These are phyloP conservation scores for Hybognathus amarus DNA, from an alignment of 2,797 vertebrate species.

Conservation along the genomic window DNA sequence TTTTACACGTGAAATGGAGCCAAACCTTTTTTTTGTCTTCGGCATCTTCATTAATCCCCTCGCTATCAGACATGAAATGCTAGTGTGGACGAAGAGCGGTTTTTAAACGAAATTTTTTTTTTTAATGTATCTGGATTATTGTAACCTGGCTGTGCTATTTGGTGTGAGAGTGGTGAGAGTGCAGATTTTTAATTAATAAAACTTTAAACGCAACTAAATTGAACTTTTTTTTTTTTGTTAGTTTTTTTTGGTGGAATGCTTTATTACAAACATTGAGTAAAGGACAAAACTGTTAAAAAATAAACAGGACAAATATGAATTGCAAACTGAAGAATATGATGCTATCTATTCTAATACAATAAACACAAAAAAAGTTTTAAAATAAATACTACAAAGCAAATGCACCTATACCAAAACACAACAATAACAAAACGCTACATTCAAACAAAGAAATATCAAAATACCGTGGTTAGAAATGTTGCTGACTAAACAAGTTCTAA, in stretches of 20 bases:
- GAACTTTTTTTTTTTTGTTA: too few relatives aligned
- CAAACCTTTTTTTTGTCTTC: too few relatives aligned
- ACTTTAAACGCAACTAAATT: background rate
- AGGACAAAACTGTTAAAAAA: slow-evolving; percentile 66
- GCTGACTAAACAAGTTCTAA: background rate
- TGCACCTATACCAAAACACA: slow-evolving; percentile 38
- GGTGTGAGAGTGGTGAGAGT: background rate
- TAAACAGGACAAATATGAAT: slow-evolving; percentile 63
- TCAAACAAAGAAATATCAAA: background rate
- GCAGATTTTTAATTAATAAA: background rate
- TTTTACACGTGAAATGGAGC: too few relatives aligned
- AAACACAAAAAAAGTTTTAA: slow-evolving; percentile 46
- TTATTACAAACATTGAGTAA: slow-evolving; percentile 69
- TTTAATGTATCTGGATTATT: background rate
- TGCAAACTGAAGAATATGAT: slow-evolving; percentile 14
- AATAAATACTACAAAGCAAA: slow-evolving; percentile 50
- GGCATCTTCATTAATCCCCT: too few relatives aligned
- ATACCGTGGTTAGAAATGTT: slow-evolving; percentile 8
- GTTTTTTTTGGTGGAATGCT: slow-evolving; percentile 63
- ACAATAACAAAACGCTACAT: slow-evolving; percentile 19
- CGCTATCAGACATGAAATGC: too few relatives aligned
- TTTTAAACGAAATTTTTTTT: background rate
- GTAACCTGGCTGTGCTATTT: background rate
- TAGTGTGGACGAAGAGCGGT: background rate
- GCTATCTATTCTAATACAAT: background rate